A percentile compares a stretch with the other conserved stretches of the same genome.
Conservation (phyloP, 2,113 vertebrate genomes). For the Camelus bactrianus region DNA sequence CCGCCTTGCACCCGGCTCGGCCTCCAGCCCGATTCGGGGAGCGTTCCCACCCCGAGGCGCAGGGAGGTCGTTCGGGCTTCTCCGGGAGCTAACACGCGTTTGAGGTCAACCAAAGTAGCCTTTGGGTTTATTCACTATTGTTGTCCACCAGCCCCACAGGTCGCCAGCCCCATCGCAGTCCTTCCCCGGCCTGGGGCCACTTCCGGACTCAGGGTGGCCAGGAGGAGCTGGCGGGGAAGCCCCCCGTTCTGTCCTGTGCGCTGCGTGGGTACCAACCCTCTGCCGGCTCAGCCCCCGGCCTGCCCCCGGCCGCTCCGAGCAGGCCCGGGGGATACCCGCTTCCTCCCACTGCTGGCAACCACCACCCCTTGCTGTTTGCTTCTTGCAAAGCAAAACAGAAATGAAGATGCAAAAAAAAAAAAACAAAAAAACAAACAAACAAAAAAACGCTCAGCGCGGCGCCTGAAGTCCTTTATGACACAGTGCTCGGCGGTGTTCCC, state of each 20-base stretch:
- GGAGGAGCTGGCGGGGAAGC: background rate
- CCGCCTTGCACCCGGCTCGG: background rate
- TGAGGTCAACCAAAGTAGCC: too few relatives aligned
- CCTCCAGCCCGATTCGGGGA: background rate
- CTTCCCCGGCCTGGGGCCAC: too few relatives aligned
- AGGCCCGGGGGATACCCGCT: background rate
- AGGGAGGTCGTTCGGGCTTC: too few relatives aligned
- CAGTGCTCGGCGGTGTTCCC: rapidly evolving
- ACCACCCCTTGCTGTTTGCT: background rate
- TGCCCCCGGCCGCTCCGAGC: too few relatives aligned
- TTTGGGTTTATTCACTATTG: too few relatives aligned
- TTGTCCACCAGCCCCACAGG: background rate
- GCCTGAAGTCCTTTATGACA: rapidly evolving
- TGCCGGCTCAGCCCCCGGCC: background rate
- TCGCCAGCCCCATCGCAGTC: rapidly evolving
- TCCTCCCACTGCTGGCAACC: background rate
- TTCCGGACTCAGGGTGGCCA: rapidly evolving
- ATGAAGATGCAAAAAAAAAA: background rate
- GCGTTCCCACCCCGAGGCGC: too few relatives aligned
- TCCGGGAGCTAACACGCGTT: too few relatives aligned
- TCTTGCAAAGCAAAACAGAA: background rate
- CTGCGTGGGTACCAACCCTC: rapidly evolving
- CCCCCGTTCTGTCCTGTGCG: rapidly evolving
- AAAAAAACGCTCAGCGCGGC: too few relatives aligned
- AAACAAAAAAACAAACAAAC: too few relatives aligned